Percentiles rank a stretch among this genome's conserved stretches.
Conservation (phyloP, 1,140 invertebrate genomes). For the Nasonia giraulti region DNA sequence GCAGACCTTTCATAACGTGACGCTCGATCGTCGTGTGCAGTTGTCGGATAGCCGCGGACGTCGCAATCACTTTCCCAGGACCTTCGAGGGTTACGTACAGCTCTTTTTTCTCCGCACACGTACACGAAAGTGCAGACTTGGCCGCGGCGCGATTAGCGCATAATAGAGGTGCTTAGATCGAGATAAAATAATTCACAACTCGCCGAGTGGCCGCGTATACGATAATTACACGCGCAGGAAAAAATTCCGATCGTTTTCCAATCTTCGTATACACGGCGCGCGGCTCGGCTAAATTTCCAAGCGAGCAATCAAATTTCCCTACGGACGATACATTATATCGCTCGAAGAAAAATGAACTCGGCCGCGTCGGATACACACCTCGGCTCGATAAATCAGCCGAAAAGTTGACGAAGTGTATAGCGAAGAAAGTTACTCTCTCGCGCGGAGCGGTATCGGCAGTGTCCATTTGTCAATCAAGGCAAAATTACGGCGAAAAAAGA, state of each 20-base stretch:
- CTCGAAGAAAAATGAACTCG: constrained; percentile 5
- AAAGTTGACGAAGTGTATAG: constrained; percentile 15
- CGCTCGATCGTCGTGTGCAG: neutral
- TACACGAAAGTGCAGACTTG: neutral
- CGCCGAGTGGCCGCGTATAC: neutral
- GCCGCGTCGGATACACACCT: neutral
- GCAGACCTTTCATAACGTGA: neutral
- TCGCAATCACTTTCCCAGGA: constrained; percentile 56
- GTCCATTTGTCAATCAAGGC: constrained; percentile 43
- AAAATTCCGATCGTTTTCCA: constrained; percentile 10
- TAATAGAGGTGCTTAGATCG: constrained; percentile 37
- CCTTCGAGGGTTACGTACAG: constrained; percentile 39
- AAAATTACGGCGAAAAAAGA: constrained; percentile 23
- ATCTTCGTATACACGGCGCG: neutral
- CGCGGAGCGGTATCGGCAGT: neutral
- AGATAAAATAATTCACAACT: constrained; percentile 37
- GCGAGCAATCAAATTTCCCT: neutral
- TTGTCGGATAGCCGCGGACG: constrained; percentile 36
- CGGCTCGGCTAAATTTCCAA: neutral
- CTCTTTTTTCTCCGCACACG: neutral
- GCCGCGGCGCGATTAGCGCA: neutral
- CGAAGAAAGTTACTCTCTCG: neutral
- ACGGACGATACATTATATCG: neutral
- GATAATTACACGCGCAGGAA: constrained; percentile 29
- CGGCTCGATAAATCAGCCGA: constrained; percentile 15